Conservation (phyloP, 2,113 vertebrate species). For the Pongo abelii region DNA sequence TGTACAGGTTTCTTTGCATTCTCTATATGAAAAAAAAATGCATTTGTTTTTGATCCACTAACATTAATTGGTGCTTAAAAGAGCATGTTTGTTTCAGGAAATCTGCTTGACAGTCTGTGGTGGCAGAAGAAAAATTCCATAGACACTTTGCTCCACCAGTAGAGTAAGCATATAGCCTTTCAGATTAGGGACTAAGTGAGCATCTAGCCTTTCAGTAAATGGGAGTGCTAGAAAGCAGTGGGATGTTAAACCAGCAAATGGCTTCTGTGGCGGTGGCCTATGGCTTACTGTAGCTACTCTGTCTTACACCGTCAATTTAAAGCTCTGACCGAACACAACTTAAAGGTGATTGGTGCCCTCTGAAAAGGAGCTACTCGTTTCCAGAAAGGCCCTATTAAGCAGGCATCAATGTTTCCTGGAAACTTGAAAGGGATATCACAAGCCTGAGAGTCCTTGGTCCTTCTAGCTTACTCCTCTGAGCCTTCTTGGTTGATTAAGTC, state of each 20-base stretch:
- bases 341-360: constrained; percentile 34
- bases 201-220: neutral
- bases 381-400: constrained; percentile 65
- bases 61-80: constrained; percentile 7
- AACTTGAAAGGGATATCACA: constrained; percentile 61
- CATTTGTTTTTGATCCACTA: constrained; percentile 4
- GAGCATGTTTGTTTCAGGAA: constrained; percentile 29
- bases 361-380: constrained; percentile 51
- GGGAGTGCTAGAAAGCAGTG: constrained; percentile 5
- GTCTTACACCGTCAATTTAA: neutral
- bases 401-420: constrained; percentile 64
- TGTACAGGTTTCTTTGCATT: constrained; percentile 46
- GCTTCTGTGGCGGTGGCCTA: neutral
- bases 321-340: constrained; percentile 10
- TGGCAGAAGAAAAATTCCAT: neutral
- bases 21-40: constrained; percentile 15
- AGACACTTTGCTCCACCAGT: neutral
- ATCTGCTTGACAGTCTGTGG: constrained; percentile 12
- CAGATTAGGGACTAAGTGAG: neutral
- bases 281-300: neutral
- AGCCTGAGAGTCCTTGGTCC: constrained; percentile 45
- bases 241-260: constrained; percentile 36
- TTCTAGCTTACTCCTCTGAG: constrained; percentile 59
- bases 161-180: neutral
- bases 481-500: constrained; percentile 65